Evolutionary conservation across 2,113 vertebrate genomes (phyloP), one percentile per base, ranked within the genome.

Genomic region (Taxidea taxus): DNA sequence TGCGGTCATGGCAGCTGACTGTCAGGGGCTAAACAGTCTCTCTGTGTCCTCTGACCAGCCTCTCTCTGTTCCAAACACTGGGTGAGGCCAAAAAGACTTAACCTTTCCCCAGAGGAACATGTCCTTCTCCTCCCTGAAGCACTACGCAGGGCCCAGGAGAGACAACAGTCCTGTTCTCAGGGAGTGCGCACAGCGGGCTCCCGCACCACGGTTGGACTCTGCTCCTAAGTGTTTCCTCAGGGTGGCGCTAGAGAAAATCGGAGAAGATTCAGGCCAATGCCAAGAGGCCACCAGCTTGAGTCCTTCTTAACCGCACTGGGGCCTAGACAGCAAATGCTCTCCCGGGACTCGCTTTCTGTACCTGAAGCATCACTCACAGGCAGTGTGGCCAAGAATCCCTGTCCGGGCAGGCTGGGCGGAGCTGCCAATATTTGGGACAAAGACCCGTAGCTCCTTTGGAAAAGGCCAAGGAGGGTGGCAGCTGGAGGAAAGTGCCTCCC

Each of bases 371-470:
- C 75, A 14, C 39, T 42, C 1, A 3, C 13, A 20, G 77, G 51
- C 78, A 29, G 47, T 13, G 29, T 15, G 62, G 62, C 29, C 29
- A 64, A 64, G 29, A 64, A 64, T 64, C n/a, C 31, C 62, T 0
- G 4, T 60, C 66, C 56, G 2, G 20, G 37, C 8, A 31, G 74
- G 16, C 20, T 21, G 21, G 51, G 29, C 1, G 20, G 72, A 10
- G 77, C 56, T 11, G 31, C 0, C 0, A 5, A 51, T 25, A 11
- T 2, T 2, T 5, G 12, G 62, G 20, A 47, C 60, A 51, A 25
- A 51, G 51, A 49, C 44, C 44, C 0, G 2, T 0, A 27, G 89
- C 23, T 29, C 47, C 10, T 68, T 66, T 29, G 14, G 87, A 39
- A 83, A 81, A 39, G 39, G 29, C 15, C 49, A 15, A 37, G 60